Conservation (phyloP, 2,113 vertebrate species). For the Paracanthobrama guichenoti region DNA sequence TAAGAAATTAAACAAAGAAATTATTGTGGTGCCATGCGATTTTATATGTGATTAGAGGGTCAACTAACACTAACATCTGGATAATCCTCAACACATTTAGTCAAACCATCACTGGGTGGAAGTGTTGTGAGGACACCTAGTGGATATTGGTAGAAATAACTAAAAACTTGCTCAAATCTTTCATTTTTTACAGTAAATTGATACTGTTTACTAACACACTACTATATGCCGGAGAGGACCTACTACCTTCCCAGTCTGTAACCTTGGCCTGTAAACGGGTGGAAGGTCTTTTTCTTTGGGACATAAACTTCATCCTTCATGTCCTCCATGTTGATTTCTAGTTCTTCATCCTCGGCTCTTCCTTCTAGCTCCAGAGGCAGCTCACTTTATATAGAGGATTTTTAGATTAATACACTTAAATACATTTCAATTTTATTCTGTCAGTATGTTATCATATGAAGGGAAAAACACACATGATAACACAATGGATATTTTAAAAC, state of each 20-base stretch:
- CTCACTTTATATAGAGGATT: slow-evolving; percentile 75
- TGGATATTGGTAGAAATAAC: slow-evolving; percentile 57
- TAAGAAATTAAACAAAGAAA: no score
- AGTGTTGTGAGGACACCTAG: slow-evolving; percentile 67
- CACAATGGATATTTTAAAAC: background rate
- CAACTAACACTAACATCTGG: slow-evolving; percentile 7
- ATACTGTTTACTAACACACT: background rate
- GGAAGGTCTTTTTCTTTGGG: slow-evolving; percentile 83
- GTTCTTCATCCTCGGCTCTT: slow-evolving; percentile 85
- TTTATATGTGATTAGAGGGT: background rate
- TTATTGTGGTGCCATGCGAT: background rate
- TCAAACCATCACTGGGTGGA: background rate
- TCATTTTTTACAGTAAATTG: background rate
- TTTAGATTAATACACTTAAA: background rate
- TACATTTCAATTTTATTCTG: background rate
- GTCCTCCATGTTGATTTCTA: slow-evolving; percentile 91
- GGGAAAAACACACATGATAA: background rate
- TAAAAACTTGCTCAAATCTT: background rate
- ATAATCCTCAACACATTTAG: slow-evolving; percentile 10
- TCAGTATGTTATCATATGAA: background rate
- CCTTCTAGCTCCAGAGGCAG: slow-evolving; percentile 85
- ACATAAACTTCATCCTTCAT: slow-evolving; percentile 85
- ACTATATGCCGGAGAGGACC: background rate
- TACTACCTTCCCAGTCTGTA: slow-evolving; percentile 90
- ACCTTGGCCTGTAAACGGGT: slow-evolving; percentile 89